Evolutionary conservation across 1,140 invertebrate genomes (phyloP).

Genomic region (Zaprionus kolodkinae): DNA sequence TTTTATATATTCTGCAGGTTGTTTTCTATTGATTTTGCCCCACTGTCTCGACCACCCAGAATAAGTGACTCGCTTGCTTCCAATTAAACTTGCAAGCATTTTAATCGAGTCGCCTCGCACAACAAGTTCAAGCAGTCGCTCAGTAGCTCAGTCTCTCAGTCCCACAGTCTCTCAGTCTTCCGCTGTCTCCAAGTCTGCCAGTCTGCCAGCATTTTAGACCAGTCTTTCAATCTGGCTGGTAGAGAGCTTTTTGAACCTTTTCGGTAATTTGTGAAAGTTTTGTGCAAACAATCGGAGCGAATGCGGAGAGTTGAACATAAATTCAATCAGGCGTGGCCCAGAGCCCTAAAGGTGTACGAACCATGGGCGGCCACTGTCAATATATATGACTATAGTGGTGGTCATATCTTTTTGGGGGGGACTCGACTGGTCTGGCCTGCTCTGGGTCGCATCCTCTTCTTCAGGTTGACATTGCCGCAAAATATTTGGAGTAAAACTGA

Average conservation of each 20-base stretch:
- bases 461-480: slow-evolving; percentile 70
- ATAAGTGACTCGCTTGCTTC: slow-evolving; percentile 67
- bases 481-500: slow-evolving; percentile 82
- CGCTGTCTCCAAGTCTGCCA: neutral
- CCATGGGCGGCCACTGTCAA: slow-evolving; percentile 61
- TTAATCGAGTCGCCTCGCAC: slow-evolving; percentile 68
- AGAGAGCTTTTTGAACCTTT: slow-evolving; percentile 25
- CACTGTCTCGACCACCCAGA: slow-evolving; percentile 71
- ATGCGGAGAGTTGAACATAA: slow-evolving; percentile 62
- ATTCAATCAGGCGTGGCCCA: slow-evolving; percentile 78
- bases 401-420: neutral
- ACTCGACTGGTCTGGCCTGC: neutral
- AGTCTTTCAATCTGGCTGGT: neutral
- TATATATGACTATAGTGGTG: slow-evolving; percentile 60
- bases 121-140: slow-evolving; percentile 35
- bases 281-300: slow-evolving; percentile 74
- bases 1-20: neutral
- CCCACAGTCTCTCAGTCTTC: neutral
- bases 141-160: neutral
- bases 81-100: slow-evolving; percentile 79
- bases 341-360: slow-evolving; percentile 39
- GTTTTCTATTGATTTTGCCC: neutral
- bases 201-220: neutral
- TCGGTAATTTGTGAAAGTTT: slow-evolving; percentile 82
- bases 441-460: slow-evolving; percentile 17